Evolutionary conservation across 2,888 invertebrate genomes (phyloP).

Genomic region (Empis stercorea): DNA sequence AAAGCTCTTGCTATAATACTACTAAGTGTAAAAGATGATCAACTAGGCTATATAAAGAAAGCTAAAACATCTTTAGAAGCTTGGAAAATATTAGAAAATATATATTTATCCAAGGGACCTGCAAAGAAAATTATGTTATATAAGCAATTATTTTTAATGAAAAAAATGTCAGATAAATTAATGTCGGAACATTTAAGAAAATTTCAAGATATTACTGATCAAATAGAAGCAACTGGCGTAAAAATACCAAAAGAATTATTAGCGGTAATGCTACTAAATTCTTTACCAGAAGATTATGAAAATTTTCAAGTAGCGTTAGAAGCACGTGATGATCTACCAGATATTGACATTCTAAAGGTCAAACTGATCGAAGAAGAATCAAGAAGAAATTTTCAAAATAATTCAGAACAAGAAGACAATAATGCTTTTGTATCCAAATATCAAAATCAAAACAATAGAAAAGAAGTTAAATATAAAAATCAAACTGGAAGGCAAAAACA

Average conservation of each 20-base stretch:
- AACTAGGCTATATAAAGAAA: constrained; percentile 7
- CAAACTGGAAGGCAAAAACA: too few species aligned
- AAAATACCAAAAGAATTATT: constrained; percentile 5
- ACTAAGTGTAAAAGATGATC: constrained; percentile 4
- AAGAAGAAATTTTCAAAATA: too few species aligned
- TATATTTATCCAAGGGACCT: constrained; percentile 5
- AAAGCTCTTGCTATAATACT: constrained; percentile 6
- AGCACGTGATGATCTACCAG: constrained; percentile 3
- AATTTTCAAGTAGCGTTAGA: constrained; percentile 8
- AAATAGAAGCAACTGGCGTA: constrained; percentile 6
- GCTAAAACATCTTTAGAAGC: constrained; percentile 3
- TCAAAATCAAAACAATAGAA: too few species aligned
- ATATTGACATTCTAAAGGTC: background rate
- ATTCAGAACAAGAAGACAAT: too few species aligned
- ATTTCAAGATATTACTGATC: constrained; percentile 5
- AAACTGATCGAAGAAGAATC: constrained; percentile 5
- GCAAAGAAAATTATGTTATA: constrained; percentile 7
- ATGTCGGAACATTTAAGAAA: constrained; percentile 4
- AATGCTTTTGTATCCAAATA: too few species aligned
- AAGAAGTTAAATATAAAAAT: too few species aligned
- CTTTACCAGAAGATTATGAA: constrained; percentile 6
- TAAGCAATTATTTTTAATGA: constrained; percentile 4
- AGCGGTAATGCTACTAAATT: constrained; percentile 8
- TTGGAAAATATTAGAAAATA: constrained; percentile 4
- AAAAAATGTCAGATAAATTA: background rate